Conservation (phyloP, 2,113 vertebrate genomes). For the Rhodinocichla rosea region DNA sequence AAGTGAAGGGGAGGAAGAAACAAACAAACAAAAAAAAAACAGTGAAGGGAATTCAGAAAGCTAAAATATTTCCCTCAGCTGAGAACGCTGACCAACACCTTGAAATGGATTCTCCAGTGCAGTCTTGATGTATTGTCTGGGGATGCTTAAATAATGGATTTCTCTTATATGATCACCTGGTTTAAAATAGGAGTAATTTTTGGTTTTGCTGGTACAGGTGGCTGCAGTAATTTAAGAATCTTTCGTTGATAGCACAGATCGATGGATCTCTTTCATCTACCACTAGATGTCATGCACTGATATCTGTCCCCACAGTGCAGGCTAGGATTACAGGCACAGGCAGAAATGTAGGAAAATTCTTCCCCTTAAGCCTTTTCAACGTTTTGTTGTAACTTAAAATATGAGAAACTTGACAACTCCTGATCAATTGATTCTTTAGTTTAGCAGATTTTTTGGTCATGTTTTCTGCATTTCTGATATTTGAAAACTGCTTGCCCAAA, state of each 20-base stretch:
- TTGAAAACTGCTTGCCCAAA: background rate
- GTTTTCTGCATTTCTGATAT: background rate
- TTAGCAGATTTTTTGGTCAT: background rate
- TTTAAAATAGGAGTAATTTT: background rate
- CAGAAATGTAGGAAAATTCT: background rate
- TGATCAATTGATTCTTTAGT: background rate
- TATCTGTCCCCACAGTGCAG: background rate
- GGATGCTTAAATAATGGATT: background rate
- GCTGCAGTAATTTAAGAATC: background rate
- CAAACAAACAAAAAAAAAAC: background rate
- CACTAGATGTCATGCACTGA: constrained; percentile 58
- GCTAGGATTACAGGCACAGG: background rate
- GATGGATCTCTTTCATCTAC: background rate
- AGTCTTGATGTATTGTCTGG: background rate
- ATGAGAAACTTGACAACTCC: background rate
- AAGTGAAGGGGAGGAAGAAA: background rate
- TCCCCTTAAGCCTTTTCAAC: background rate
- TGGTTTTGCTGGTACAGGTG: background rate
- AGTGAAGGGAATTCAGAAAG: background rate
- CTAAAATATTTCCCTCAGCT: background rate
- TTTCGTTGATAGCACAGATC: background rate
- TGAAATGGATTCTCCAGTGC: background rate
- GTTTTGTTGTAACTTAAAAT: background rate
- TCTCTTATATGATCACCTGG: background rate
- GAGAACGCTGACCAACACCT: background rate